Evolutionary conservation across 2,797 vertebrate species (phyloP).

Genomic region (Darevskia mixta): DNA sequence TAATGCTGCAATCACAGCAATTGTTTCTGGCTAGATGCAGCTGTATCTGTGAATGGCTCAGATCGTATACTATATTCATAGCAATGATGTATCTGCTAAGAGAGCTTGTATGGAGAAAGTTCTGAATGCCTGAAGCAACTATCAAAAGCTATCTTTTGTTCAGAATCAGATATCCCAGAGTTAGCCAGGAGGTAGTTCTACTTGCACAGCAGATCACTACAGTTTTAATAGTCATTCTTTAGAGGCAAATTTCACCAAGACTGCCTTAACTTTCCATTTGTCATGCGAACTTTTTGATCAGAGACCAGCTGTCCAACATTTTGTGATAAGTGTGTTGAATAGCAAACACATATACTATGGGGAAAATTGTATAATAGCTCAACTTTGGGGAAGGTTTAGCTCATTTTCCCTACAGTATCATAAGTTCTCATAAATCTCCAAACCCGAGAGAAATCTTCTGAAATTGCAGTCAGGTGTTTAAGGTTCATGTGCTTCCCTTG

Average conservation of each 20-base stretch:
- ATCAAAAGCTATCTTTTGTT: slow-evolving; percentile 25
- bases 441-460: slow-evolving; percentile 57
- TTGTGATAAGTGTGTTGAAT: slow-evolving; percentile 28
- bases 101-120: neutral
- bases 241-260: slow-evolving; percentile 47
- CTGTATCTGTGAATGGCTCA: neutral
- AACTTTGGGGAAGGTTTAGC: slow-evolving; percentile 60
- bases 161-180: neutral
- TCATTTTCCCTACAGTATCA: slow-evolving; percentile 53
- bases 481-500: slow-evolving; percentile 65
- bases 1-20: neutral
- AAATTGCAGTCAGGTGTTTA: slow-evolving; percentile 71
- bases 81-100: neutral
- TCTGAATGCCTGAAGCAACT: neutral
- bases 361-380: slow-evolving; percentile 45
- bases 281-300: slow-evolving; percentile 49
- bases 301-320: slow-evolving; percentile 24
- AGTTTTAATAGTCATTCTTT: slow-evolving; percentile 55
- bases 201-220: slow-evolving; percentile 42
- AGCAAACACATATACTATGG: slow-evolving; percentile 54
- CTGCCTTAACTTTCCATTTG: slow-evolving; percentile 45
- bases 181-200: slow-evolving; percentile 11
- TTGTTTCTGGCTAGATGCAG: neutral
- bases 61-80: no score
- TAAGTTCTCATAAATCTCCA: slow-evolving; percentile 67